Evolutionary conservation across 2,113 vertebrate genomes (phyloP).

Genomic region (Marcusenius ussheri): DNA sequence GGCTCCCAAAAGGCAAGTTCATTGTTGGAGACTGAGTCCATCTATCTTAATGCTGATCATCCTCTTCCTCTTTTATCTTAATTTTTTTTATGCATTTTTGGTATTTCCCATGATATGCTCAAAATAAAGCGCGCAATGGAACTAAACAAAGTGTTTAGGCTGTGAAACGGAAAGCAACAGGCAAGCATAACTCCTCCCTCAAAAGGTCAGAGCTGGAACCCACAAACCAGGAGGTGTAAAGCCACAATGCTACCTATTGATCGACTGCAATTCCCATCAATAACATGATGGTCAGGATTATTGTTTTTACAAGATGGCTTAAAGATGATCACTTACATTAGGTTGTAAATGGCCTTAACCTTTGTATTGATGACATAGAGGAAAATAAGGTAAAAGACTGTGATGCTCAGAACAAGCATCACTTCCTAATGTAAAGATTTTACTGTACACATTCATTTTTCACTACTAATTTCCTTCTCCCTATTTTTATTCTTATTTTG

Average conservation of each 20-base stretch:
- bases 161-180: neutral
- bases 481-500: neutral
- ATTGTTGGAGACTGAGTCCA: neutral
- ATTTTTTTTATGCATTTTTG: neutral
- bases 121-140: neutral
- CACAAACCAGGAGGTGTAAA: neutral
- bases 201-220: neutral
- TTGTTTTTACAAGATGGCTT: neutral
- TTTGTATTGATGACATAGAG: neutral
- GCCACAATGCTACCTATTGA: neutral
- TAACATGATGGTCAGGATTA: neutral
- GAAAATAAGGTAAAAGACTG: neutral
- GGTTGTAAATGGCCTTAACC: neutral
- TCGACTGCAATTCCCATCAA: neutral
- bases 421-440: neutral
- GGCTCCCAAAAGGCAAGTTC: neutral
- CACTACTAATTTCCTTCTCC: neutral
- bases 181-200: neutral
- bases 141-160: neutral
- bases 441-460: neutral
- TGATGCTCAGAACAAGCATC: neutral
- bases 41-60: neutral
- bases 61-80: neutral
- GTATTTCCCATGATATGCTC: neutral
- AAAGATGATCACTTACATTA: neutral